Conservation (phyloP, 1,140 invertebrate species). For the Drosophila melanogaster region DNA sequence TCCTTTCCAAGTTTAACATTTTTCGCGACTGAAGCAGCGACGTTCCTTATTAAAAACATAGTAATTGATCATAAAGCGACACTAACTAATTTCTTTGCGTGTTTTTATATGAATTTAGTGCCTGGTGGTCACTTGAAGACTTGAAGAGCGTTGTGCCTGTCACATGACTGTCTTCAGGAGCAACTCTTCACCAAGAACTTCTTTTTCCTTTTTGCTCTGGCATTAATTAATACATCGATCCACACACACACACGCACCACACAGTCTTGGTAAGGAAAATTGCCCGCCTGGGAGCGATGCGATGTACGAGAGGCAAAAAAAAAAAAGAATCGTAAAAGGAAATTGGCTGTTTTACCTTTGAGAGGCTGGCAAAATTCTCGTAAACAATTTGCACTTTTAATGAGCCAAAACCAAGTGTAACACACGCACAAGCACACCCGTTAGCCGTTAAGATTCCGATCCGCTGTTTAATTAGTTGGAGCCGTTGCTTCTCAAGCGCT, state of each 20-base stretch:
- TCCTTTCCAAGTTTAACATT: too few relatives aligned
- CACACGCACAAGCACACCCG: slow-evolving; percentile 17
- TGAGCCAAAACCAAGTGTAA: slow-evolving; percentile 52
- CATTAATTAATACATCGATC: slow-evolving; percentile 64
- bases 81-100: background rate
- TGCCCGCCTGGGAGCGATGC: slow-evolving; percentile 63
- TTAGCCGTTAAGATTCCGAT: slow-evolving; percentile 28
- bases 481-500: slow-evolving; percentile 40
- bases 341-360: slow-evolving; percentile 68
- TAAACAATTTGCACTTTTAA: slow-evolving; percentile 73
- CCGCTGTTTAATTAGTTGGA: slow-evolving; percentile 55
- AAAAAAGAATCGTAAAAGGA: slow-evolving; percentile 42
- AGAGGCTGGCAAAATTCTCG: slow-evolving; percentile 54
- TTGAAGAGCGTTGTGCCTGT: slow-evolving; percentile 33
- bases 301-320: background rate
- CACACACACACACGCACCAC: slow-evolving; percentile 20
- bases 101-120: slow-evolving; percentile 2
- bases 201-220: slow-evolving; percentile 5
- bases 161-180: slow-evolving; percentile 49
- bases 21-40: too few relatives aligned
- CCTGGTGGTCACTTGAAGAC: slow-evolving; percentile 38
- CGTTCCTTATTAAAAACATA: too few relatives aligned
- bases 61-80: too few relatives aligned
- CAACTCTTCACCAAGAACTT: slow-evolving; percentile 24
- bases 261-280: slow-evolving; percentile 61